A percentile compares a stretch with the other conserved stretches of the same genome.
phyloP scores from a whole-genome alignment of 2,797 vertebrate genomes.

The Epinephelus coioides region DNA sequence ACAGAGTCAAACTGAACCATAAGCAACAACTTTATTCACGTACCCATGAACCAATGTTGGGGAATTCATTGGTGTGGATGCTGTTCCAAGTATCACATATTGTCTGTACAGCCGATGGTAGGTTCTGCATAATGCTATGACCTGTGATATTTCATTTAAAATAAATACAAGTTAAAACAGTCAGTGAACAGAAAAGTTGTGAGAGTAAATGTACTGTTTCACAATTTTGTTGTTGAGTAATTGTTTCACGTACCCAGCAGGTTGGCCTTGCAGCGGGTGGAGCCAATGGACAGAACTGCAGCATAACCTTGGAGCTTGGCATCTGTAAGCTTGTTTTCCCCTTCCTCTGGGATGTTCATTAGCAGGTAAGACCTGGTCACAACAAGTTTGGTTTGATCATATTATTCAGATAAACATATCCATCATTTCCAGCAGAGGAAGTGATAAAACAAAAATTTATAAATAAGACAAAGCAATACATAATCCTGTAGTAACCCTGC shows the following conservation, averaged over 20 bases:
- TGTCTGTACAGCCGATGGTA: slow-evolving; percentile 93
- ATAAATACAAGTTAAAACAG: slow-evolving; percentile 13
- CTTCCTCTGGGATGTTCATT: slow-evolving; percentile 94
- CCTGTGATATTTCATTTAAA: slow-evolving; percentile 80
- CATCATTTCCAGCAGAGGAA: neutral
- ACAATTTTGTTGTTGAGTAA: neutral
- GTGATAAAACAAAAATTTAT: neutral
- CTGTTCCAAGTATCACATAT: slow-evolving; percentile 96
- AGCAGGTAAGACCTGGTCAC: slow-evolving; percentile 92
- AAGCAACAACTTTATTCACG: slow-evolving; percentile 44
- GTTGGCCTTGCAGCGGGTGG: slow-evolving; percentile 96
- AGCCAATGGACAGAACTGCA: slow-evolving; percentile 94
- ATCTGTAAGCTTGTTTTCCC: slow-evolving; percentile 90
- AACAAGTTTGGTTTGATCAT: slow-evolving; percentile 7
- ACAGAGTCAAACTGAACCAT: neutral
- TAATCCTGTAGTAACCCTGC: neutral
- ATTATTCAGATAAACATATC: neutral
- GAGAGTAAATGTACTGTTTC: neutral
- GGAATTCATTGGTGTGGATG: slow-evolving; percentile 97
- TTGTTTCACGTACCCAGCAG: slow-evolving; percentile 87
- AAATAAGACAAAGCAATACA: neutral
- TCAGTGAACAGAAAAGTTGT: neutral
- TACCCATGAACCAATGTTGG: slow-evolving; percentile 99
- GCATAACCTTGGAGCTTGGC: slow-evolving; percentile 94
- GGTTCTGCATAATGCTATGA: slow-evolving; percentile 92